These are phyloP conservation scores for Bufo gargarizans DNA, from an alignment of 2,113 vertebrate species.

Conservation along the genomic window DNA sequence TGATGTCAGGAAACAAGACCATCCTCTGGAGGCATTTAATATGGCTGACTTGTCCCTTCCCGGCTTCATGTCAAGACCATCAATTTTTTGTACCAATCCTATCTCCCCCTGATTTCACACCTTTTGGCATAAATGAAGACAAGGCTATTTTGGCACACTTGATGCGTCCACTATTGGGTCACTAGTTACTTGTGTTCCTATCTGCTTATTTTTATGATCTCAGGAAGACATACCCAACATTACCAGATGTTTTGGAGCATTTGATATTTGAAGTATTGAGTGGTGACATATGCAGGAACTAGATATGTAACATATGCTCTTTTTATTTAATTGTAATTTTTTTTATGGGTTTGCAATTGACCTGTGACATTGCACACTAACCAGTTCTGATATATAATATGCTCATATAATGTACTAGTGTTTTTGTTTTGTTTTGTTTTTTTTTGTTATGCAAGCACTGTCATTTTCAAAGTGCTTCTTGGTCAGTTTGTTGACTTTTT, in stretches of 20 bases:
- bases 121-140: background rate
- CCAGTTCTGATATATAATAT: background rate
- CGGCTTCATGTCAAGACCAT: slow-evolving; percentile 25
- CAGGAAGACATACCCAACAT: slow-evolving; percentile 32
- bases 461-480: background rate
- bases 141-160: background rate
- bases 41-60: slow-evolving; percentile 36
- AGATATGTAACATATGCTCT: background rate
- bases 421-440: background rate
- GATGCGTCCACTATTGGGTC: background rate
- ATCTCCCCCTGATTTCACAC: slow-evolving; percentile 3
- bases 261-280: slow-evolving; percentile 25
- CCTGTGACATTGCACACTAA: background rate
- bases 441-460: background rate
- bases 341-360: background rate
- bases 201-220: slow-evolving; percentile 12
- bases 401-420: background rate
- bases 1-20: slow-evolving; percentile 35
- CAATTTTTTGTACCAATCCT: slow-evolving; percentile 25
- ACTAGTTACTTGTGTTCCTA: slow-evolving; percentile 17
- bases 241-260: slow-evolving; percentile 18
- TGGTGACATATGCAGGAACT: background rate
- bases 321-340: slow-evolving; percentile 17
- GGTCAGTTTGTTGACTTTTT: background rate
- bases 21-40: slow-evolving; percentile 31